phyloP scores from a whole-genome alignment of 1,140 invertebrate species.

The Lordiphosa collinella region DNA sequence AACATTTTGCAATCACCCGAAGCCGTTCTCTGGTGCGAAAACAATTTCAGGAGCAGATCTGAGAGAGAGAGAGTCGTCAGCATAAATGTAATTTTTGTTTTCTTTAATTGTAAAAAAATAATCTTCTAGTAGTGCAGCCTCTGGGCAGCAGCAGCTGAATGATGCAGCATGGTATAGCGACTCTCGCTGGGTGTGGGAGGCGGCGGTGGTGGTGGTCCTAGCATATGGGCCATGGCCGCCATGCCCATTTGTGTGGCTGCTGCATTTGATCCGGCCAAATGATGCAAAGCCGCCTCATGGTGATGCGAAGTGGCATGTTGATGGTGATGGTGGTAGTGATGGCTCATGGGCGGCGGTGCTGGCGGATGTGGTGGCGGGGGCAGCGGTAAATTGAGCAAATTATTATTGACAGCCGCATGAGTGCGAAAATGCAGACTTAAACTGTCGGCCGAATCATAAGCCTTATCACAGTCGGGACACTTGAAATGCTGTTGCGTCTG shows the following conservation, averaged over 20 bases:
- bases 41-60: too few species aligned
- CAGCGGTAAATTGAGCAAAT: slow-evolving; percentile 49
- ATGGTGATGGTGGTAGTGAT: slow-evolving; percentile 59
- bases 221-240: slow-evolving; percentile 70
- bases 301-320: slow-evolving; percentile 38
- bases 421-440: slow-evolving; percentile 72
- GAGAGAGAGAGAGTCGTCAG: too few species aligned
- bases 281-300: slow-evolving; percentile 48
- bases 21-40: too few species aligned
- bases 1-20: too few species aligned
- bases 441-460: slow-evolving; percentile 65
- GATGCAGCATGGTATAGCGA: slow-evolving; percentile 64
- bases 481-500: slow-evolving; percentile 50
- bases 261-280: slow-evolving; percentile 51
- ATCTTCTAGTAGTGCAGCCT: slow-evolving; percentile 52
- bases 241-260: slow-evolving; percentile 69
- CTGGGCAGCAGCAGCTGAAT: slow-evolving; percentile 54
- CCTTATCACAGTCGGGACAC: slow-evolving; percentile 78
- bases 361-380: slow-evolving; percentile 23
- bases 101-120: neutral
- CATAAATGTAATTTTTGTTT: too few species aligned
- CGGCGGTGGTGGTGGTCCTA: slow-evolving; percentile 65
- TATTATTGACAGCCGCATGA: slow-evolving; percentile 61
- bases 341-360: slow-evolving; percentile 51
- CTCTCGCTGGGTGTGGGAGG: slow-evolving; percentile 59